Conservation (phyloP, 1,140 invertebrate species). For the Chlorops oryzae region DNA sequence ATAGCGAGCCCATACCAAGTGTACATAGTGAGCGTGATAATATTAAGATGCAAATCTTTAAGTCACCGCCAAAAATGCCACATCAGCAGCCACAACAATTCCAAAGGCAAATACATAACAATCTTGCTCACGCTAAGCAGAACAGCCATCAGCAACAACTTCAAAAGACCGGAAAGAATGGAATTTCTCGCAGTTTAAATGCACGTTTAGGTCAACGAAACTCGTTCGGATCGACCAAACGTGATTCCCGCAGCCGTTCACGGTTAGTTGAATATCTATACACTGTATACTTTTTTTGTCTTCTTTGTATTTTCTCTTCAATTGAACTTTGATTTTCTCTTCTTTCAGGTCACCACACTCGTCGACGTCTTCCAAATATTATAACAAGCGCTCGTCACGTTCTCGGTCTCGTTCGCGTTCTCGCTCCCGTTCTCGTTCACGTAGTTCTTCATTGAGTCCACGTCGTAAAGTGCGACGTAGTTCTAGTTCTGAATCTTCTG, state of each 20-base stretch:
- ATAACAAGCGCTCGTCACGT: constrained; percentile 32
- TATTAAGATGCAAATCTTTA: constrained; percentile 46
- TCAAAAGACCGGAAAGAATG: constrained; percentile 14
- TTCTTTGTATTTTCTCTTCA: background rate
- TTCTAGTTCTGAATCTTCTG: constrained; percentile 20
- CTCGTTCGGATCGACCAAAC: constrained; percentile 15
- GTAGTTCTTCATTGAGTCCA: constrained; percentile 27
- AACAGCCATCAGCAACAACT: constrained; percentile 10
- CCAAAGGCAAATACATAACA: constrained; percentile 16
- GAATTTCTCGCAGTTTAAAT: constrained; percentile 19
- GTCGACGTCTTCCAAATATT: constrained; percentile 23
- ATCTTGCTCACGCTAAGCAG: background rate
- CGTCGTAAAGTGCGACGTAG: constrained; percentile 37
- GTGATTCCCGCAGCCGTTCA: constrained; percentile 36
- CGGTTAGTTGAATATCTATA: constrained; percentile 26
- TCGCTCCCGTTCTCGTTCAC: constrained; percentile 22
- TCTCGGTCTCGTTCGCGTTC: constrained; percentile 33
- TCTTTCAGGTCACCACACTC: constrained; percentile 26
- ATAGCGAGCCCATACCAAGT: constrained; percentile 80
- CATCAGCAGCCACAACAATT: constrained; percentile 27
- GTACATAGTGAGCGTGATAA: constrained; percentile 70
- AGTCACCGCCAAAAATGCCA: constrained; percentile 21
- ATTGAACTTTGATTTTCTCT: constrained; percentile 10
- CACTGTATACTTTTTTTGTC: background rate
- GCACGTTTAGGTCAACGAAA: constrained; percentile 22